These are phyloP conservation scores for Carabus problematicus DNA, from an alignment of 2,888 invertebrate species.

Conservation along the genomic window DNA sequence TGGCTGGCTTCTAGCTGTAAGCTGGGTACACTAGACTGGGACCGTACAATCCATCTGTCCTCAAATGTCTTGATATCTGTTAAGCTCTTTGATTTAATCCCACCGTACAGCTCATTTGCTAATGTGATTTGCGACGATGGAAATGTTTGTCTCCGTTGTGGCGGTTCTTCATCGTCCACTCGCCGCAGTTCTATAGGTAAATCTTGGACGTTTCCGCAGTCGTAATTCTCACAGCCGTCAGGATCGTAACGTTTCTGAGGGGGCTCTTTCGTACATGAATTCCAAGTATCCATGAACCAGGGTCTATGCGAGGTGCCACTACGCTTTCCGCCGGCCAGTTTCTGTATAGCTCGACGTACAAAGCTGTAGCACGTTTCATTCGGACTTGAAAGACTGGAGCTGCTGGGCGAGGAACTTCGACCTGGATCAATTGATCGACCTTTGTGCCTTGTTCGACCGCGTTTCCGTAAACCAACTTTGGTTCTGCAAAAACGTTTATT, in stretches of 20 bases:
- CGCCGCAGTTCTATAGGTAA: constrained; percentile 88
- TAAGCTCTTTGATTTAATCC: constrained; percentile 82
- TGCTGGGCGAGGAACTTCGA: constrained; percentile 72
- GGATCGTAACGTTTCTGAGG: constrained; percentile 60
- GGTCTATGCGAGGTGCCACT: constrained; percentile 66
- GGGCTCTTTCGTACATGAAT: constrained; percentile 58
- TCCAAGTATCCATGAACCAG: constrained; percentile 86
- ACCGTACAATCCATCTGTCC: constrained; percentile 73
- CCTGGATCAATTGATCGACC: constrained; percentile 73
- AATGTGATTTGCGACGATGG: constrained; percentile 58
- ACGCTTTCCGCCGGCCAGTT: constrained; percentile 74
- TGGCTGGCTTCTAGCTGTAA: constrained; percentile 53
- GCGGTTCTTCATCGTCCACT: constrained; percentile 69
- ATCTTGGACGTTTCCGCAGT: constrained; percentile 73
- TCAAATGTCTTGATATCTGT: constrained; percentile 82
- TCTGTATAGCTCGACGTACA: constrained; percentile 84
- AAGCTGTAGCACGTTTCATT: constrained; percentile 95
- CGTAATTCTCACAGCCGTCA: constrained; percentile 67
- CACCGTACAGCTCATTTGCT: constrained; percentile 59
- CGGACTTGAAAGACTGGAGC: constrained; percentile 87
- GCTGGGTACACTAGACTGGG: constrained; percentile 78
- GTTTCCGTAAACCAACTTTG: constrained; percentile 60
- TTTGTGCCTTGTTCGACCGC: constrained; percentile 61
- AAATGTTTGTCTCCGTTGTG: constrained; percentile 65
- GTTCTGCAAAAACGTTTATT: constrained; percentile 51